A percentile compares a stretch with the other conserved stretches of the same genome.
These are phyloP conservation scores for Drosophila rufa DNA, from an alignment of 1,140 invertebrate genomes.

Conservation along the genomic window DNA sequence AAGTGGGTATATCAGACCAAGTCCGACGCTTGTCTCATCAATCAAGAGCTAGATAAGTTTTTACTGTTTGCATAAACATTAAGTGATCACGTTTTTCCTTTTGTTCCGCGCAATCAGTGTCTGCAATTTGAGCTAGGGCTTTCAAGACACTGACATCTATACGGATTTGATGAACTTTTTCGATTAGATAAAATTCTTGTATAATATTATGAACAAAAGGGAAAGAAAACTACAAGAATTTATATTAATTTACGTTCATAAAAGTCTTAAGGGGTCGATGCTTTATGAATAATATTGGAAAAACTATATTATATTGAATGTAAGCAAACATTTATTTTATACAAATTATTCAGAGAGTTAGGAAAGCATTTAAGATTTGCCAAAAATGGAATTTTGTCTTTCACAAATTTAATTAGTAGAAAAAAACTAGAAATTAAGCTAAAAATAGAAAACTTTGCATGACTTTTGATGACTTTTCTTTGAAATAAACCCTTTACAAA, in stretches of 20 bases:
- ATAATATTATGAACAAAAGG: not conserved
- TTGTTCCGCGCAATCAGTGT: slow-evolving; percentile 38
- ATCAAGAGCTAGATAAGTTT: slow-evolving; percentile 36
- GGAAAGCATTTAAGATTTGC: too few species aligned
- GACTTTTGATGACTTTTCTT: not conserved
- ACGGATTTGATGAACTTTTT: slow-evolving; percentile 6
- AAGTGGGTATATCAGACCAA: slow-evolving; percentile 28
- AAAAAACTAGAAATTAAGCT: not conserved
- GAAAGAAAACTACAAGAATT: not conserved
- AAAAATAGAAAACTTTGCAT: too few species aligned
- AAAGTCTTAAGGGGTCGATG: not conserved
- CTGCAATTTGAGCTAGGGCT: slow-evolving; percentile 31
- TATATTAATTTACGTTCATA: not conserved
- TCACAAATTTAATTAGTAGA: too few species aligned
- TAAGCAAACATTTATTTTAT: too few species aligned
- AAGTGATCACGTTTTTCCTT: slow-evolving; percentile 52
- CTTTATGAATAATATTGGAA: not conserved
- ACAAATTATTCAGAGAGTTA: too few species aligned
- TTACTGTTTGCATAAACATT: slow-evolving; percentile 34
- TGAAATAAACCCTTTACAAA: not conserved
- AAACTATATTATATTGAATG: too few species aligned
- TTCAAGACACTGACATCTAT: slow-evolving; percentile 16
- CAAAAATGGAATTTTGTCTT: too few species aligned
- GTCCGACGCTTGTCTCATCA: slow-evolving; percentile 33
- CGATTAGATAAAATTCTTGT: slow-evolving; percentile 34